Evolutionary conservation across 1,140 invertebrate species (phyloP), one percentile per base, ranked within the genome.

Genomic region (Drosophila micromelanica): DNA sequence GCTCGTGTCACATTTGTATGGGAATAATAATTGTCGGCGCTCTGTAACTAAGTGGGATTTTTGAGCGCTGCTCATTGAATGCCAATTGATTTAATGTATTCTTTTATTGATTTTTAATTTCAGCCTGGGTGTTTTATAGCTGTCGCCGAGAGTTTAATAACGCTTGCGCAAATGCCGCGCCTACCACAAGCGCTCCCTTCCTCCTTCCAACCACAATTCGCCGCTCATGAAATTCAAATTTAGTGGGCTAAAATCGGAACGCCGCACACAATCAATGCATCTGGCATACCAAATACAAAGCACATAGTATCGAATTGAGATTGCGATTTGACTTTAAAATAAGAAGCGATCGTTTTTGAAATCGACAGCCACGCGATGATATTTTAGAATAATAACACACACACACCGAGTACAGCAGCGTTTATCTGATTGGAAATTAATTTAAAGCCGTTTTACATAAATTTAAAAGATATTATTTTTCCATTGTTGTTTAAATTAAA

Each of bases 61-160:
- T 54, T 45, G 40, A 13, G 54, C 15, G 40, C 30, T 27, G 57
- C 11, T 37, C 57, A 46, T 61, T 52, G 65, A 69, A 57, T 43
- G 51, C 27, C 40, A 62, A 56, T 61, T 42, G 32, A 70, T 61
- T 54, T 57, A 59, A 68, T 76, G 56, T 46, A 64, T 72, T 68
- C 42, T 63, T 87, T 87, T 89, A 87, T 87, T 77, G 84, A 87
- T 87, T 87, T 87, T 89, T 87, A 87, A 89, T 87, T 90, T 84
- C 57, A 23, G 77, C 55, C 37, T 65, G 70, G 55, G 69, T 86
- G 81, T 80, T 86, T 86, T 80, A 80, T 79, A 61, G 35, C 65
- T 62, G 77, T 80, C 48, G 80, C 68, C 40, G 40, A 32, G 52
- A 71, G 76, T 78, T 69, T 78, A 60, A 68, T 71, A 71, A 65